phyloP scores from a whole-genome alignment of 2,888 invertebrate species.

The Opisthograptis luteolata region DNA sequence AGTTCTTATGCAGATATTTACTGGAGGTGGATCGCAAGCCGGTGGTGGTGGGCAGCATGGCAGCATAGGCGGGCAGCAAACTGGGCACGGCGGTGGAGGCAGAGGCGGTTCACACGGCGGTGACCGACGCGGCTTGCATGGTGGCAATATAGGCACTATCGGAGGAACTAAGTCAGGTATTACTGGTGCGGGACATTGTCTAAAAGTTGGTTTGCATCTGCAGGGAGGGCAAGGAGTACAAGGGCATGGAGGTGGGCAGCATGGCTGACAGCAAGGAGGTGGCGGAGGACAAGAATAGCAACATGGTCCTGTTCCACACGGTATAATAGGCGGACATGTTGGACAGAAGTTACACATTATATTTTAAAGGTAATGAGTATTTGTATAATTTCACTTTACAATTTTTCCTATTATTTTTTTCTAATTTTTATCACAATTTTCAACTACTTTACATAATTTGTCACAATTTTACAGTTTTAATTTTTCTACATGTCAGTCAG shows the following conservation, averaged over 20 bases:
- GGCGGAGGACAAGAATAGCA: constrained; percentile 65
- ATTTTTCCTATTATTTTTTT: constrained; percentile 20
- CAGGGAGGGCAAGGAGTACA: constrained; percentile 77
- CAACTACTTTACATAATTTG: constrained; percentile 8
- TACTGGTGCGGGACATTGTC: constrained; percentile 70
- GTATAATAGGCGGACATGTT: constrained; percentile 71
- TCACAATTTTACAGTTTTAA: constrained; percentile 4
- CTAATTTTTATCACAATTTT: constrained; percentile 21
- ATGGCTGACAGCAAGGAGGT: constrained; percentile 33
- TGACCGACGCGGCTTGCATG: constrained; percentile 65
- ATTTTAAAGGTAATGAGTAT: too few relatives aligned
- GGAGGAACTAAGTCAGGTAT: constrained; percentile 71
- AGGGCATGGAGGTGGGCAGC: constrained; percentile 55
- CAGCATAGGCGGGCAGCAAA: constrained; percentile 70
- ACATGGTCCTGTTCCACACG: constrained; percentile 67
- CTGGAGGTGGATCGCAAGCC: constrained; percentile 74
- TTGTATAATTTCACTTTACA: constrained; percentile 12
- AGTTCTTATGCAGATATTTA: constrained; percentile 44
- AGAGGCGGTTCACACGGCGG: constrained; percentile 56
- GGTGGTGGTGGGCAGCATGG: constrained; percentile 76
- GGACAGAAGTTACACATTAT: constrained; percentile 66
- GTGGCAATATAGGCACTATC: constrained; percentile 70
- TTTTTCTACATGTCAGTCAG: background rate
- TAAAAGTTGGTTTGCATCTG: constrained; percentile 60
- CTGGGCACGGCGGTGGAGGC: constrained; percentile 59